These are phyloP conservation scores for Gulo gulo DNA, from an alignment of 2,113 vertebrate species.

Conservation along the genomic window DNA sequence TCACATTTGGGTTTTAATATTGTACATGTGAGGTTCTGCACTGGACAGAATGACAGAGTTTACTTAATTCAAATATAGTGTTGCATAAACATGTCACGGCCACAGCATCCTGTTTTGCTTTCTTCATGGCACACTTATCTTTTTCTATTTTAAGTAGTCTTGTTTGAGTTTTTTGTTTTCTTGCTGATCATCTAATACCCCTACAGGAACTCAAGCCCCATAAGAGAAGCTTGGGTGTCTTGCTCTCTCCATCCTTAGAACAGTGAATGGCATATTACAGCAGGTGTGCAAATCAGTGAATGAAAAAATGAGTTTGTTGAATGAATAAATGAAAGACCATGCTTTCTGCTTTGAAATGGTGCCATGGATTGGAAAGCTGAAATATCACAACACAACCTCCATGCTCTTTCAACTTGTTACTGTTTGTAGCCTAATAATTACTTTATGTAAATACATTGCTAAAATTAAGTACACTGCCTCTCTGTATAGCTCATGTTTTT, in stretches of 20 bases:
- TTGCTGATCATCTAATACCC: neutral
- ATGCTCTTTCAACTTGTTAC: neutral
- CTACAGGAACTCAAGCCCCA: neutral
- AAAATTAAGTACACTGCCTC: slow-evolving; percentile 6
- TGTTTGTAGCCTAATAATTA: neutral
- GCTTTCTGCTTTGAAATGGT: neutral
- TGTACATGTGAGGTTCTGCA: neutral
- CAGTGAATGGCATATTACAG: neutral
- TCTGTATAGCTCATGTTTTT: neutral
- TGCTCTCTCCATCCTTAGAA: neutral
- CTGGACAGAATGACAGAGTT: neutral
- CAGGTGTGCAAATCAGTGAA: neutral
- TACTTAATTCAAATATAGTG: neutral
- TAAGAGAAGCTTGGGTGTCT: neutral
- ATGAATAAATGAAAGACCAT: neutral
- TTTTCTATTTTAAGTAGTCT: neutral
- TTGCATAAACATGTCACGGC: neutral
- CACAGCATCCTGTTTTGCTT: neutral
- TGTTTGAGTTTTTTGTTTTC: neutral
- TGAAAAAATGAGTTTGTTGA: neutral
- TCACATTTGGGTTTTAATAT: slow-evolving; percentile 25
- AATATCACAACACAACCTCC: neutral
- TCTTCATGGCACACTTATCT: neutral
- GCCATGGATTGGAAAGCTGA: neutral
- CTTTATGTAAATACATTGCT: neutral